Evolutionary conservation across 1,140 invertebrate genomes (phyloP).

Genomic region (Magallana angulata): DNA sequence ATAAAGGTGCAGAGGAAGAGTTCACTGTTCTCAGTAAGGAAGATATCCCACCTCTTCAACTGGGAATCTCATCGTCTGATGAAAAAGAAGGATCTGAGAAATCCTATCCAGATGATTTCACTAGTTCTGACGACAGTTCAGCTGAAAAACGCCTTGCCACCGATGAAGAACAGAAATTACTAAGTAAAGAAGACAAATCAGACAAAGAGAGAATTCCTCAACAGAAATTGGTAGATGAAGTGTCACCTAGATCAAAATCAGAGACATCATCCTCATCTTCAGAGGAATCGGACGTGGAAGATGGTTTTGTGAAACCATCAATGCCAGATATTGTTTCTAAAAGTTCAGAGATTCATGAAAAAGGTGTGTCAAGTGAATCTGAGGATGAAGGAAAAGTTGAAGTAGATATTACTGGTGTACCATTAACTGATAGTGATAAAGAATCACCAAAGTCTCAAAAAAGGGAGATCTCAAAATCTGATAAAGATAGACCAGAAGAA

Average conservation of each 20-base stretch:
- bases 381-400: neutral
- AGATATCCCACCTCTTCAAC: conserved; percentile 54
- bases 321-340: conserved; percentile 16
- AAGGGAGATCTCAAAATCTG: neutral
- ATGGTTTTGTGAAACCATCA: conserved; percentile 22
- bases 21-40: conserved; percentile 57
- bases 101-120: conserved; percentile 44
- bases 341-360: neutral
- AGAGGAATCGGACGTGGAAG: conserved; percentile 2
- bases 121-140: conserved; percentile 44
- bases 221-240: neutral
- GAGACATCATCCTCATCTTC: conserved; percentile 23
- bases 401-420: neutral
- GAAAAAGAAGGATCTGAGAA: conserved; percentile 51
- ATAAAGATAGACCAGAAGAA: neutral
- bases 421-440: conserved; percentile 5
- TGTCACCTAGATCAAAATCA: neutral
- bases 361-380: neutral
- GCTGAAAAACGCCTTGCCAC: neutral
- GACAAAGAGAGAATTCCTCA: conserved; percentile 20
- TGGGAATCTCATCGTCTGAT: conserved; percentile 48
- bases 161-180: conserved; percentile 24
- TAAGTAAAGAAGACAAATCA: neutral
- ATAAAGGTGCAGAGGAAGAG: conserved; percentile 51
- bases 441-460: neutral